A percentile compares a stretch with the other conserved stretches of the same genome.
Conservation (phyloP, 2,888 invertebrate genomes). For the Cephus pygmeus region DNA sequence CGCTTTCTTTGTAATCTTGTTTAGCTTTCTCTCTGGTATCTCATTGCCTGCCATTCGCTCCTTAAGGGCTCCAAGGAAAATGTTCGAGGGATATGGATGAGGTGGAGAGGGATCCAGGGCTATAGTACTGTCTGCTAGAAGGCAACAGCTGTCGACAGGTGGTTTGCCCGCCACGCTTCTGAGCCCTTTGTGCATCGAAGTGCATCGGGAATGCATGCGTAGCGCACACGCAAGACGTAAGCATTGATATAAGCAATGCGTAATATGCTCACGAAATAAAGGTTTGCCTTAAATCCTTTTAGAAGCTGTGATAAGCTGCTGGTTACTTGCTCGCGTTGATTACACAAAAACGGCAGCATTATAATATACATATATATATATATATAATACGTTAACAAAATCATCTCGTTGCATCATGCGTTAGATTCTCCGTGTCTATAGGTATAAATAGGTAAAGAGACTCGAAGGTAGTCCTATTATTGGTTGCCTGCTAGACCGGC, state of each 20-base stretch:
- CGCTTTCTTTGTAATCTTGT: slow-evolving; percentile 5
- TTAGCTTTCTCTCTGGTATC: slow-evolving; percentile 8
- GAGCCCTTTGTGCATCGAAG: slow-evolving; percentile 47
- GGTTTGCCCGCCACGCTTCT: slow-evolving; percentile 46
- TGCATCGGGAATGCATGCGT: slow-evolving; percentile 6
- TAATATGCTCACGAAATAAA: neutral
- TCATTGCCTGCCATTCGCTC: slow-evolving; percentile 38
- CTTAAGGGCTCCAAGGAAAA: neutral
- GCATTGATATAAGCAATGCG: neutral
- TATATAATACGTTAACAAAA: neutral
- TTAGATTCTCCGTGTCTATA: neutral
- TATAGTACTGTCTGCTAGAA: neutral
- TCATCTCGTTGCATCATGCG: neutral
- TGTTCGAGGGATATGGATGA: neutral
- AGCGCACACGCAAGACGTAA: neutral
- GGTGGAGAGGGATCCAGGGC: neutral
- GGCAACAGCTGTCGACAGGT: slow-evolving; percentile 60
- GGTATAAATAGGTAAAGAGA: neutral
- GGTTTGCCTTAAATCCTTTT: neutral
- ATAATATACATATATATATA: too few relatives aligned
- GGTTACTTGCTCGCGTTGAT: too few relatives aligned
- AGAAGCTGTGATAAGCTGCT: neutral
- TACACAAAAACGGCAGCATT: neutral
- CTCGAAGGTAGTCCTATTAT: neutral
- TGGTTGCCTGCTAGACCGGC: neutral